Evolutionary conservation across 1,140 invertebrate species (phyloP), one percentile per base, ranked within the genome.

Genomic region (Anastatus disparis): DNA sequence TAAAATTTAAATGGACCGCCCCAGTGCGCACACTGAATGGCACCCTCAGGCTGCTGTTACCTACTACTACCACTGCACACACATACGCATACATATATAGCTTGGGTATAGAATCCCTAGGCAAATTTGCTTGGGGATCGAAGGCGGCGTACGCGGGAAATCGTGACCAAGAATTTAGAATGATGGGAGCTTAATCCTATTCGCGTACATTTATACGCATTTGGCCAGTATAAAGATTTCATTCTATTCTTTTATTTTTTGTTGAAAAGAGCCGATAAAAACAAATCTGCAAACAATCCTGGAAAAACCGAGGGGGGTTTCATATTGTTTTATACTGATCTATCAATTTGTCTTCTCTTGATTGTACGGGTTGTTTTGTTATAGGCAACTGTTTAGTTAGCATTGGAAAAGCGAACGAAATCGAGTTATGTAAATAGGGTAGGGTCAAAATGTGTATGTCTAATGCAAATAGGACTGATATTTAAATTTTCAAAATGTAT

Each of bases 1-100:
- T 75, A 75, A 75, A 75, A 75, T 75, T 75, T 61, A 71, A 72
- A 75, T 75, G 66, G 65, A 71, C 68, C 69, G 27, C 46, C 8
- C 58, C 42, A 35, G 4, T 35, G n/a, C n/a, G n/a, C n/a, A n/a
- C n/a, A n/a, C n/a, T n/a, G n/a, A n/a, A 35, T 35, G 24, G 26
- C 50, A 26, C 31, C 22, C 44, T 63, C n/a, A 10, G 17, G 48
- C 27, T 27, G 35, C 46, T 50, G 20, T 6, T 29, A 3, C 13
- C 2, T 40, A 31, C 31, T 40, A 17, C 26, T 44, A 48, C 12
- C 29, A 22, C 9, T 31, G 38, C 4, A 56, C 4, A 6, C 4
- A 10, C 31, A 35, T 35, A 35, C 10, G 10, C 10, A 62, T 53
- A 56, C 24, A 17, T 61, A 15, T 13, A 65, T 15, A 26, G 9